These are phyloP conservation scores for Dromius quadrimaculatus DNA, from an alignment of 2,888 invertebrate species.

Conservation along the genomic window DNA sequence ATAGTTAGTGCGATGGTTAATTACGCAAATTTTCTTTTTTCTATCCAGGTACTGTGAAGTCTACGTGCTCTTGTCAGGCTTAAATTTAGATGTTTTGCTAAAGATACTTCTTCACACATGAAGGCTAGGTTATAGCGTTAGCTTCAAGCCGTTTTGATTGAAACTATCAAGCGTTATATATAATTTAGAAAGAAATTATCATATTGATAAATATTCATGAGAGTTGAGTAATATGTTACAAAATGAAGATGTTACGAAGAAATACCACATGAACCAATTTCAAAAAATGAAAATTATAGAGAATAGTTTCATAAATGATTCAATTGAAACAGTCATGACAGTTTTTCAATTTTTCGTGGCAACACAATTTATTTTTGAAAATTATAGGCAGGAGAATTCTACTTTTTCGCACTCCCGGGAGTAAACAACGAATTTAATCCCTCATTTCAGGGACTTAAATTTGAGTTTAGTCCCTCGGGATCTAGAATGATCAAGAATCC, in stretches of 20 bases:
- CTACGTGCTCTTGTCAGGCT: slow-evolving; percentile 4
- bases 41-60: slow-evolving; percentile 24
- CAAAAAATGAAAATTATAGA: no score
- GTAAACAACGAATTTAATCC: no score
- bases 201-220: slow-evolving; percentile 43
- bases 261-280: no score
- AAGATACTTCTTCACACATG: slow-evolving; percentile 29
- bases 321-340: no score
- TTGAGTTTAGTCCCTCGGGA: no score
- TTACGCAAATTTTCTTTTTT: slow-evolving; percentile 24
- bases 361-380: no score
- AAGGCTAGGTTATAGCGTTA: background rate
- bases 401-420: no score
- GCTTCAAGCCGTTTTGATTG: slow-evolving; percentile 26
- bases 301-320: no score
- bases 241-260: slow-evolving; percentile 27
- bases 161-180: slow-evolving; percentile 42
- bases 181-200: slow-evolving; percentile 46
- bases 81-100: slow-evolving; percentile 33
- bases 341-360: no score
- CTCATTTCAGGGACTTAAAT: no score
- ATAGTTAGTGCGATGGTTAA: slow-evolving; percentile 16
- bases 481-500: no score
- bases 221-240: slow-evolving; percentile 45
- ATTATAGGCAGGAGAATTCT: no score